Evolutionary conservation across 2,888 invertebrate genomes (phyloP).

Genomic region (Cartodere bifasciata): DNA sequence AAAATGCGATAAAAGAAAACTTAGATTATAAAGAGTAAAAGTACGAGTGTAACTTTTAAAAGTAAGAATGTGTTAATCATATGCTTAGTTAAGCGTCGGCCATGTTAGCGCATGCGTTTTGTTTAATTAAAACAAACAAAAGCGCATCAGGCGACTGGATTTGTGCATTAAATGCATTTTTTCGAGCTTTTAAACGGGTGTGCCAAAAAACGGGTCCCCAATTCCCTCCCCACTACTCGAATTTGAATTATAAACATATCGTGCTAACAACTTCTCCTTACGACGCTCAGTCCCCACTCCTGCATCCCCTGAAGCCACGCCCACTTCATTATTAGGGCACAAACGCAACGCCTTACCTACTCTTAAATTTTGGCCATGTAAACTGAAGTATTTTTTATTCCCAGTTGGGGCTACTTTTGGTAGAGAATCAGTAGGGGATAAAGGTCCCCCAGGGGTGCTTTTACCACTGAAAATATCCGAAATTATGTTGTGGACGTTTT

Average conservation of each 20-base stretch:
- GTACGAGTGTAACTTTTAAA: no score
- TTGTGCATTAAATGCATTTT: no score
- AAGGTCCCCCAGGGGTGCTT: conserved; percentile 23
- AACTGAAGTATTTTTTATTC: conserved; percentile 30
- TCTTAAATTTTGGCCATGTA: conserved; percentile 29
- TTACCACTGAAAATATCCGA: conserved; percentile 32
- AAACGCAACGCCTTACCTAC: conserved; percentile 33
- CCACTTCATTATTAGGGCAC: conserved; percentile 30
- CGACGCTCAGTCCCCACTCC: conserved; percentile 26
- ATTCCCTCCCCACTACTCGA: conserved; percentile 39
- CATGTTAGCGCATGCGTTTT: no score
- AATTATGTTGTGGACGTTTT: conserved; percentile 33
- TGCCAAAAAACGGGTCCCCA: conserved; percentile 56
- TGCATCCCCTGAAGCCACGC: no score
- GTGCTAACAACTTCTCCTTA: conserved; percentile 33
- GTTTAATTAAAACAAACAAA: no score
- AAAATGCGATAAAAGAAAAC: no score
- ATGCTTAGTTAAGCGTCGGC: no score
- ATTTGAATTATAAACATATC: conserved; percentile 35
- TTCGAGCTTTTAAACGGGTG: conserved; percentile 55
- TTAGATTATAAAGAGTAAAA: no score
- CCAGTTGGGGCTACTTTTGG: conserved; percentile 19
- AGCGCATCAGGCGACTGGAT: no score
- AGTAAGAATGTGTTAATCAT: no score
- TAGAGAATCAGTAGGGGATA: conserved; percentile 14